These are phyloP conservation scores for Anomalospiza imberbis DNA, from an alignment of 2,797 vertebrate genomes.

Conservation along the genomic window DNA sequence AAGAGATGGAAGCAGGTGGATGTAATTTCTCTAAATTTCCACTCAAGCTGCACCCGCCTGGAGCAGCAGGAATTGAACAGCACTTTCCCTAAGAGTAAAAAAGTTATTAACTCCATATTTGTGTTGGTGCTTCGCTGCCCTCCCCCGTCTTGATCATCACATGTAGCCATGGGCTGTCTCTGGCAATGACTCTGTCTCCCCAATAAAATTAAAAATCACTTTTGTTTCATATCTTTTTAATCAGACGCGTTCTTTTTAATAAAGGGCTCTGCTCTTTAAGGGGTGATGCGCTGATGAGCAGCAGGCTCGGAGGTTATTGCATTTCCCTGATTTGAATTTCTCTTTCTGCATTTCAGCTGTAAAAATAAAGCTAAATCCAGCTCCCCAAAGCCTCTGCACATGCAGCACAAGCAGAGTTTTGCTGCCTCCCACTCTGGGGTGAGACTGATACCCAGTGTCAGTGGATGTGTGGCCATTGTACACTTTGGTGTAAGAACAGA, in stretches of 20 bases:
- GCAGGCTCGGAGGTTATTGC: conserved; percentile 31
- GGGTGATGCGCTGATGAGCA: conserved; percentile 29
- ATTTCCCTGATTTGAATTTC: conserved; percentile 50
- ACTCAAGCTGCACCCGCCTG: conserved; percentile 55
- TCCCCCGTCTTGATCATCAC: conserved; percentile 47
- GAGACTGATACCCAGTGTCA: not conserved
- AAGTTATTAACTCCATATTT: conserved; percentile 72
- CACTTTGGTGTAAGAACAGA: not conserved
- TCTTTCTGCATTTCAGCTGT: not conserved
- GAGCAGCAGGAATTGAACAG: conserved; percentile 64
- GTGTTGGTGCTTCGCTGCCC: conserved; percentile 46
- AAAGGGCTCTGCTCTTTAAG: conserved; percentile 42
- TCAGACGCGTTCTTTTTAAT: conserved; percentile 59
- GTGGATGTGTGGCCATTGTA: not conserved
- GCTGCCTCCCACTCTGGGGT: not conserved
- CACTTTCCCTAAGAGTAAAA: conserved; percentile 64
- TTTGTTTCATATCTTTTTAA: conserved; percentile 64
- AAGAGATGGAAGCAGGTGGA: conserved; percentile 57
- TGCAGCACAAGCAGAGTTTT: not conserved
- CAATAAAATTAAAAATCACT: conserved; percentile 74
- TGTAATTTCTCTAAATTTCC: conserved; percentile 63
- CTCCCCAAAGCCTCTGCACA: not conserved
- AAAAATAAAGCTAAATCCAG: not conserved
- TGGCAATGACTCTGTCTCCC: conserved; percentile 59
- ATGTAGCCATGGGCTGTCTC: conserved; percentile 65